These are phyloP conservation scores for Sphaerophoria taeniata DNA, from an alignment of 2,888 invertebrate genomes.

Conservation along the genomic window DNA sequence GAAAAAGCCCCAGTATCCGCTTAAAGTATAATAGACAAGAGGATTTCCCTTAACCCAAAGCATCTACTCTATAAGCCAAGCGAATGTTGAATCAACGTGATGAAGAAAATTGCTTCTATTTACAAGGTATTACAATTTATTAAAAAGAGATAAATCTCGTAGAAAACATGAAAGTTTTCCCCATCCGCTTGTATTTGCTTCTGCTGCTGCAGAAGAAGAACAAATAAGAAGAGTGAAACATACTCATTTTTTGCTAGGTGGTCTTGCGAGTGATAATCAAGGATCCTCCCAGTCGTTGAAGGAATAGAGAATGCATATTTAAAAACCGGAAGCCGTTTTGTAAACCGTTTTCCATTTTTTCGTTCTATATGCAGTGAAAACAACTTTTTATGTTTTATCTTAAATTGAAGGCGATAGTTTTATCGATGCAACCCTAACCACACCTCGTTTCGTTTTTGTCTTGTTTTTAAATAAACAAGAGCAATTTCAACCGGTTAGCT, in stretches of 20 bases:
- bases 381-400: background rate
- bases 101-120: conserved; percentile 31
- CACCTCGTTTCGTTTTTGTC: background rate
- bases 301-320: background rate
- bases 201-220: background rate
- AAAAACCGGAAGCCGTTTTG: background rate
- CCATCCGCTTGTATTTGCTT: conserved; percentile 1
- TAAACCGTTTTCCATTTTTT: background rate
- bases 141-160: conserved; percentile 7
- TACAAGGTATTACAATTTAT: conserved; percentile 35
- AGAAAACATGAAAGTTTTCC: conserved; percentile 1
- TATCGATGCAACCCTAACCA: background rate
- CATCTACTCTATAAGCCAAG: background rate
- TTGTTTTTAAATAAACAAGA: too few species aligned
- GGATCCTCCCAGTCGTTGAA: background rate
- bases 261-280: too few species aligned
- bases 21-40: too few species aligned
- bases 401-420: background rate
- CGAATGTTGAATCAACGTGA: background rate
- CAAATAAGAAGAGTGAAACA: background rate
- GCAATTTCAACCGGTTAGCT: background rate
- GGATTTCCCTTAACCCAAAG: too few species aligned
- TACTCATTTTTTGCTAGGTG: background rate
- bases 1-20: too few species aligned
- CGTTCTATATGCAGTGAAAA: background rate